These are phyloP conservation scores for Furnarius figulus DNA, from an alignment of 2,113 vertebrate genomes.

Conservation along the genomic window DNA sequence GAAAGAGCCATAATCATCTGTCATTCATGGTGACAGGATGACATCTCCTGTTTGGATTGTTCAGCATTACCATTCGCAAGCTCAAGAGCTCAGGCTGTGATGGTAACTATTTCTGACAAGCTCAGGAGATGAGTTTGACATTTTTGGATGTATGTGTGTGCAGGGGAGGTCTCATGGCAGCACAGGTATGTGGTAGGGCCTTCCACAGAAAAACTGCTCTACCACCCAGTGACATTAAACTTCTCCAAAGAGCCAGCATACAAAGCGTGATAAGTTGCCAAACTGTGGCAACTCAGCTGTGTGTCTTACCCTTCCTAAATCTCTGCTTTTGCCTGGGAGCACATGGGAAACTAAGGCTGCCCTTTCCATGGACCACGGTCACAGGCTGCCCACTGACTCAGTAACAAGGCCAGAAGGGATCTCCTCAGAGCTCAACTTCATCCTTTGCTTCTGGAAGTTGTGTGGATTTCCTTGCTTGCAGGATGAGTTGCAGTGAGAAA, in stretches of 20 bases:
- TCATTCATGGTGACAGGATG: conserved; percentile 56
- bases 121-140: background rate
- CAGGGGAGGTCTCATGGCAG: background rate
- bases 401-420: background rate
- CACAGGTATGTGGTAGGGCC: background rate
- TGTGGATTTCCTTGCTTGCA: background rate
- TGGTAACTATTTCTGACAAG: conserved; percentile 38
- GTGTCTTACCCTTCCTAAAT: background rate
- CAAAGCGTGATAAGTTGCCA: background rate
- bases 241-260: background rate
- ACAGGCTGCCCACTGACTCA: background rate
- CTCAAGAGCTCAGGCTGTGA: background rate
- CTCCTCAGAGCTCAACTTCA: background rate
- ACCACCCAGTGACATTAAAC: background rate
- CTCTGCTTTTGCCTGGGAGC: background rate
- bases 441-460: background rate
- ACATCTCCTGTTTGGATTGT: conserved; percentile 44
- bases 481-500: background rate
- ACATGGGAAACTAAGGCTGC: background rate
- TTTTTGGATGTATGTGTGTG: background rate
- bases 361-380: background rate
- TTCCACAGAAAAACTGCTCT: background rate
- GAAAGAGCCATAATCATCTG: conserved; percentile 26
- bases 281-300: background rate
- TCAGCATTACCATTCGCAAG: background rate